Conservation (phyloP, 2,888 invertebrate species). For the Ctena decussata region DNA sequence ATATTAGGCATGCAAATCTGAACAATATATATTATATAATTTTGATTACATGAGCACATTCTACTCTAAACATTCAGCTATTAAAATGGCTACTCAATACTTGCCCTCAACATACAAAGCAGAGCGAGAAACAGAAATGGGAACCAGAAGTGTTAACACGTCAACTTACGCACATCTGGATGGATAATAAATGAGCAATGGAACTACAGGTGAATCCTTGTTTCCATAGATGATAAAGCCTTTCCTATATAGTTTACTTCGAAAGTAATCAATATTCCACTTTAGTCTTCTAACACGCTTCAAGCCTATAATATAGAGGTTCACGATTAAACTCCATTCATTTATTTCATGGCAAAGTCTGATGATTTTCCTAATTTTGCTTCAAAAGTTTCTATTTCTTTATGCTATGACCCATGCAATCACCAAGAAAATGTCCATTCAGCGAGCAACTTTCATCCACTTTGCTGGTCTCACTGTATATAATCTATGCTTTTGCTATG, state of each 20-base stretch:
- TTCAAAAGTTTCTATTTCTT: too few relatives aligned
- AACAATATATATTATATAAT: background rate
- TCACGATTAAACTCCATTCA: background rate
- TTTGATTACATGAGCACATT: background rate
- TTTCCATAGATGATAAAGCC: constrained; percentile 98
- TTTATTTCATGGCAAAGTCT: too few relatives aligned
- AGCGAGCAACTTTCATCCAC: too few relatives aligned
- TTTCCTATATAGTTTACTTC: constrained; percentile 93
- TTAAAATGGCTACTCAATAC: constrained; percentile 6
- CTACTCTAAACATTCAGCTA: background rate
- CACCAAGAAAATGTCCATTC: too few relatives aligned
- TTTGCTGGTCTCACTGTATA: too few relatives aligned
- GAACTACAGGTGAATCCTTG: constrained; percentile 98
- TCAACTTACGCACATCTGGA: constrained; percentile 95
- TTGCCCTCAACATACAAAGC: constrained; percentile 9
- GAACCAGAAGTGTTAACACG: background rate
- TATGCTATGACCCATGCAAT: too few relatives aligned
- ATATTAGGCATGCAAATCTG: background rate
- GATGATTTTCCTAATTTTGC: too few relatives aligned
- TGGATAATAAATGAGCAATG: constrained; percentile 97
- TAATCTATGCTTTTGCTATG: too few relatives aligned
- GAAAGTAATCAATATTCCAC: constrained; percentile 94
- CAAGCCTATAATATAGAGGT: constrained; percentile 82
- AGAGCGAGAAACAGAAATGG: constrained; percentile 1
- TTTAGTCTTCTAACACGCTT: constrained; percentile 91